These are phyloP conservation scores for Diarsia rubi DNA, from an alignment of 2,888 invertebrate genomes.

Conservation along the genomic window DNA sequence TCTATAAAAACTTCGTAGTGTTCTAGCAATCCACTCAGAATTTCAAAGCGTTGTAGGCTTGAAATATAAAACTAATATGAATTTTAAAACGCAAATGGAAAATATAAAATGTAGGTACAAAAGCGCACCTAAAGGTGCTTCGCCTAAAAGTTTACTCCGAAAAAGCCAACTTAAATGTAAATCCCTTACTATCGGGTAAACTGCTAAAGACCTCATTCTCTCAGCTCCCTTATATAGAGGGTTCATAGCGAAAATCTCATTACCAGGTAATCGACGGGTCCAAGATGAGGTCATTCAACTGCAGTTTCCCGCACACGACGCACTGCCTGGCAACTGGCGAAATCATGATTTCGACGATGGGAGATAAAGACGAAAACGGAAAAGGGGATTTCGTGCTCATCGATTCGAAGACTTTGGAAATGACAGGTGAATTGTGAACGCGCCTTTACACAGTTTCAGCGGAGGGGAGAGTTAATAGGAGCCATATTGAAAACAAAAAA, in stretches of 20 bases:
- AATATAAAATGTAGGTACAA: slow-evolving; percentile 41
- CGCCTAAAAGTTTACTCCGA: slow-evolving; percentile 46
- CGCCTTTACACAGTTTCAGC: slow-evolving; percentile 63
- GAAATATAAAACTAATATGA: neutral
- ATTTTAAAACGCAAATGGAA: slow-evolving; percentile 12
- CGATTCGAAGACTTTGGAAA: slow-evolving; percentile 94
- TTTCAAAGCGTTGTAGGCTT: neutral
- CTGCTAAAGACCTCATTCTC: slow-evolving; percentile 69
- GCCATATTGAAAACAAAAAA: slow-evolving; percentile 40
- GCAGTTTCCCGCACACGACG: slow-evolving; percentile 97
- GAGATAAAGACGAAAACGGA: slow-evolving; percentile 95
- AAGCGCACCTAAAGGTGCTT: slow-evolving; percentile 39
- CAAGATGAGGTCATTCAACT: slow-evolving; percentile 94
- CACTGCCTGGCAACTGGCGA: slow-evolving; percentile 98
- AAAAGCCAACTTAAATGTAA: slow-evolving; percentile 66
- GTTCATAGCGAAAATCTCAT: slow-evolving; percentile 83
- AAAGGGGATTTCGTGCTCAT: slow-evolving; percentile 97
- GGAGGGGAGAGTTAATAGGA: slow-evolving; percentile 46
- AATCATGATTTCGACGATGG: slow-evolving; percentile 98
- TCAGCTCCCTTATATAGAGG: slow-evolving; percentile 70
- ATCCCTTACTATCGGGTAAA: slow-evolving; percentile 65
- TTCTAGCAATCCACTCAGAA: neutral
- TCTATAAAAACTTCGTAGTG: neutral
- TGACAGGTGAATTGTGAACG: slow-evolving; percentile 91
- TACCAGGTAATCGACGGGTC: slow-evolving; percentile 95